Percentiles rank a stretch among this genome's conserved stretches.
Conservation (phyloP, 2,113 vertebrate species). For the Hypanus sabinus region DNA sequence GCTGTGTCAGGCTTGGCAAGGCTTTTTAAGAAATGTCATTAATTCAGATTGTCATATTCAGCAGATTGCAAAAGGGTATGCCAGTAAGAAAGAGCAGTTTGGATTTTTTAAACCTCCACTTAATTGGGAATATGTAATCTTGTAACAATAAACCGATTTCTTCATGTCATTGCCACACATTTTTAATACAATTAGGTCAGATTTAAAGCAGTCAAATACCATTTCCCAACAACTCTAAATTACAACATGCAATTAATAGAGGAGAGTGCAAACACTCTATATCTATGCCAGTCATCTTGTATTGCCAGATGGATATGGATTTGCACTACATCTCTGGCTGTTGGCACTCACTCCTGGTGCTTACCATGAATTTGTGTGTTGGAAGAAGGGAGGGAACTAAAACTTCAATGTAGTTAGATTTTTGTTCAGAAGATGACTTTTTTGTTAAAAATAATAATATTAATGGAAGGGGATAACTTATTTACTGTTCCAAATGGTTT, state of each 20-base stretch:
- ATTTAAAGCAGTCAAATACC: not conserved
- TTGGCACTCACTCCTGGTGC: not conserved
- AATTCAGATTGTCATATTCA: conserved; percentile 4
- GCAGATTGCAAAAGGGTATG: not conserved
- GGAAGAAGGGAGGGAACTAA: not conserved
- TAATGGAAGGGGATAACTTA: not conserved
- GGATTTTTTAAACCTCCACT: not conserved
- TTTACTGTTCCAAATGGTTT: not conserved
- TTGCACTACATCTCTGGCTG: not conserved
- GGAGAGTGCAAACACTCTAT: not conserved
- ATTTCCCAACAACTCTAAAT: not conserved
- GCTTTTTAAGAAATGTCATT: not conserved
- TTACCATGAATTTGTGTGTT: not conserved
- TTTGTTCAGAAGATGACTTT: not conserved
- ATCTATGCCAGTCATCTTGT: not conserved
- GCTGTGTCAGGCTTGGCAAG: not conserved
- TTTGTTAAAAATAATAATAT: not conserved
- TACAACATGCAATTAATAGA: not conserved
- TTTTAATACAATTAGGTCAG: not conserved
- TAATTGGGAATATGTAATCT: not conserved
- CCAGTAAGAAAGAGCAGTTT: not conserved
- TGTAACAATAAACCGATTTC: not conserved
- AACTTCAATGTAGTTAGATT: not conserved
- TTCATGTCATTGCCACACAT: not conserved
- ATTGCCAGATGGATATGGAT: not conserved